These are phyloP conservation scores for Trichogramma evanescens DNA, from an alignment of 2,888 invertebrate genomes.

Conservation along the genomic window DNA sequence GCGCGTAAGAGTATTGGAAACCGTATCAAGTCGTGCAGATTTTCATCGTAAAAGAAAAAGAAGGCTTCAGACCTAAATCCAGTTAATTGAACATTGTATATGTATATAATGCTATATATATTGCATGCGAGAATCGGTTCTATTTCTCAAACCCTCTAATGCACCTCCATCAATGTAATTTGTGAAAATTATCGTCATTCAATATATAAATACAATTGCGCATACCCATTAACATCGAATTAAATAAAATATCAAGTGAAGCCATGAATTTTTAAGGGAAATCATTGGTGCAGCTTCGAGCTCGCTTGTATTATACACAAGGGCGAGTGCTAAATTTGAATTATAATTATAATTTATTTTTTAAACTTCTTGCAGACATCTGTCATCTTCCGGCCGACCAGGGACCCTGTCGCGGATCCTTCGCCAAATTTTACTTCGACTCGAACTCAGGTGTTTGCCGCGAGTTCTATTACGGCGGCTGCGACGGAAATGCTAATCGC, in stretches of 20 bases:
- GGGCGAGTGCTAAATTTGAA: not conserved
- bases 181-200: not conserved
- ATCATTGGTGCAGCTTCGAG: too few relatives aligned
- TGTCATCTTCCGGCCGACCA: slow-evolving; percentile 61
- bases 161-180: too few relatives aligned
- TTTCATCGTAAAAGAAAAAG: too few relatives aligned
- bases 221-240: not conserved
- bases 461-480: slow-evolving; percentile 73
- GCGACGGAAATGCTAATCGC: slow-evolving; percentile 76
- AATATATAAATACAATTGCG: not conserved
- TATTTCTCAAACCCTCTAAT: too few relatives aligned
- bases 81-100: too few relatives aligned
- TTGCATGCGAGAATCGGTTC: too few relatives aligned
- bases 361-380: slow-evolving; percentile 53
- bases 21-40: too few relatives aligned
- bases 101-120: too few relatives aligned
- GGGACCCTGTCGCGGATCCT: slow-evolving; percentile 64
- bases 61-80: too few relatives aligned
- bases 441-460: slow-evolving; percentile 55
- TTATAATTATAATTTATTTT: not conserved
- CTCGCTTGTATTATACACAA: too few relatives aligned
- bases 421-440: slow-evolving; percentile 68
- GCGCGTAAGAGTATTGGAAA: too few relatives aligned
- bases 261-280: not conserved
- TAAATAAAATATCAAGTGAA: not conserved